Base-by-base conservation (phyloP, 2,888 invertebrate genomes). In the Hirudinaria manillensis region DNA sequence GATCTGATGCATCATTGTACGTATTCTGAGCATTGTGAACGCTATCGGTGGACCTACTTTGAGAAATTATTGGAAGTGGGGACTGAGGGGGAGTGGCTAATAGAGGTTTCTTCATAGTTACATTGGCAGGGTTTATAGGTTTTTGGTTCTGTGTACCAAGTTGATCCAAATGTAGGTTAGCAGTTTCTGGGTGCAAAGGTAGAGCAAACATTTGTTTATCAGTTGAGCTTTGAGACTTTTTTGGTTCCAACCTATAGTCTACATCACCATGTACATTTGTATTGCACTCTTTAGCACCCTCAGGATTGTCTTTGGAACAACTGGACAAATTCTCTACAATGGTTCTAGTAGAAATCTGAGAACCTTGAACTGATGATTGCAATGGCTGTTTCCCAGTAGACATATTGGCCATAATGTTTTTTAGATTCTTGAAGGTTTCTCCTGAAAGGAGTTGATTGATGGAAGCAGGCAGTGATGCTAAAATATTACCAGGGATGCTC, bases 391-490 rank as follows among this genome's bases (percentile, higher is more conserved):
- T 61, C 24, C 29, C 29, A 27, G 36, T 51, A 67, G 76, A 75
- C 32, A 74, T 76, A 61, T 75, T 67, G 10, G 77, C 76, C 24
- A 77, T 74, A 51, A 77, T 77, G 45, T 56, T 76, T 34, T 77
- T 77, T 21, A 77, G 74, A 70, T 77, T 77, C 61, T 76, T 72
- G 32, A 77, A 74, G 0, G 76, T 45, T 24, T 72, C 32, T 16
- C 76, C 77, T 36, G 72, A 67, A 10, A 77, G 74, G 45, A 77
- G 70, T 45, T 73, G 56, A 29, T 77, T 76, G 0, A 77, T 34
- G 3, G 75, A 68, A 53, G 32, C 55, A 3, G 76, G 75, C 27
- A 76, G 75, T 29, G 68, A 55, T 16, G 76, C 34, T 7, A 76
- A 68, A 32, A 68, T 34, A 34, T 68, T 68, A 68, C 32, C n/a